These are phyloP conservation scores for Pteropus alecto DNA, from an alignment of 2,113 vertebrate species.

Conservation along the genomic window DNA sequence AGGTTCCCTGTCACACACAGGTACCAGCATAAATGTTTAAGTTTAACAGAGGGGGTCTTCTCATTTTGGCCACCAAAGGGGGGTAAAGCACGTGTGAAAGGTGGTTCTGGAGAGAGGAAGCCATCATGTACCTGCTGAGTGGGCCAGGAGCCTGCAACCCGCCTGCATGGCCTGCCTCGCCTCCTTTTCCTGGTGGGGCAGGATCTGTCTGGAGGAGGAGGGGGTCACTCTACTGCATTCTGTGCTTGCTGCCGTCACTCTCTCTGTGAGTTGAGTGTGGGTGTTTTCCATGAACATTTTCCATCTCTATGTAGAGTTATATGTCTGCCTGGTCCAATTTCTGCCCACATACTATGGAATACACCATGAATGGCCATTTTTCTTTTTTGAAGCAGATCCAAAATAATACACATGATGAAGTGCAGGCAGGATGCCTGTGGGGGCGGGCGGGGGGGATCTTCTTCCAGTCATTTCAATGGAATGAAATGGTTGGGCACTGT, in stretches of 20 bases:
- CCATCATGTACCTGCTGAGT: not conserved
- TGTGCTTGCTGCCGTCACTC: not conserved
- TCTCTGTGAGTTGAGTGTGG: not conserved
- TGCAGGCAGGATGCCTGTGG: not conserved
- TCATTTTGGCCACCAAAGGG: not conserved
- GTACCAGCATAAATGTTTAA: too few relatives aligned
- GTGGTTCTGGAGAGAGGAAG: not conserved
- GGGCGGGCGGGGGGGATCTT: not conserved
- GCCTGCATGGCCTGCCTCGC: not conserved
- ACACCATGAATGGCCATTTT: conserved; percentile 13
- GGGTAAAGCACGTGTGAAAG: too few relatives aligned
- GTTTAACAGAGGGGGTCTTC: not conserved
- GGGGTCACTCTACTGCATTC: not conserved
- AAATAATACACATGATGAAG: not conserved
- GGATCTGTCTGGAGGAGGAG: not conserved
- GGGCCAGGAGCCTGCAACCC: not conserved
- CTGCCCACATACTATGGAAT: not conserved
- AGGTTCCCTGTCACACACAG: not conserved
- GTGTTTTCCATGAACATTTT: not conserved
- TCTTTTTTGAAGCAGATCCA: conserved; percentile 53
- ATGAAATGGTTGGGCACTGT: not conserved
- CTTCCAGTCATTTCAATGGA: not conserved
- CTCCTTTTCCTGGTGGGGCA: not conserved
- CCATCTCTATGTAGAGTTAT: not conserved
- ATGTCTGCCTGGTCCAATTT: not conserved